A percentile compares a stretch with the other conserved stretches of the same genome.
Conservation (phyloP, 1,140 invertebrate species). For the Bradysia coprophila region DNA sequence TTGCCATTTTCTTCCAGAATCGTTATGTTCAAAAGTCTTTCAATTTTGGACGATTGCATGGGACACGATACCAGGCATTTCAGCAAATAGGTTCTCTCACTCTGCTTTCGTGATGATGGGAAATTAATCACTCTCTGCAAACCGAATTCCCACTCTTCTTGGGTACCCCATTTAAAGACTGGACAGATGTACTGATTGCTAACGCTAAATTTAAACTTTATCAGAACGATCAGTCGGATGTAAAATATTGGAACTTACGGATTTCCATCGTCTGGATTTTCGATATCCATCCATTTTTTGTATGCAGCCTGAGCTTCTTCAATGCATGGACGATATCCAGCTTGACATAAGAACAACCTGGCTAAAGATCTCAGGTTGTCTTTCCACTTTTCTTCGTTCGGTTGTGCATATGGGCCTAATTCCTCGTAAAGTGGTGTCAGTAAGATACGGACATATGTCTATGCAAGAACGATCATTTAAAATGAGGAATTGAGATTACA, state of each 20-base stretch:
- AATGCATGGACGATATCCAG: conserved; percentile 51
- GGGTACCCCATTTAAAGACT: conserved; percentile 55
- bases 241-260: conserved; percentile 32
- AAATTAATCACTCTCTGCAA: conserved; percentile 52
- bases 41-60: conserved; percentile 40
- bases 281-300: conserved; percentile 42
- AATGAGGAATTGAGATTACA: background rate
- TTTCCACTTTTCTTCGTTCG: conserved; percentile 35
- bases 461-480: conserved; percentile 7
- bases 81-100: conserved; percentile 51
- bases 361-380: conserved; percentile 36
- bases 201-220: conserved; percentile 28
- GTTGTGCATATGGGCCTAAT: conserved; percentile 27
- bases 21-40: conserved; percentile 43
- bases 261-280: conserved; percentile 48
- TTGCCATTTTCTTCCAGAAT: conserved; percentile 42
- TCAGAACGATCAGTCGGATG: background rate
- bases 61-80: conserved; percentile 59
- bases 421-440: conserved; percentile 46
- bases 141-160: conserved; percentile 60
- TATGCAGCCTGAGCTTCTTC: conserved; percentile 41
- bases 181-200: conserved; percentile 53
- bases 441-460: conserved; percentile 42
- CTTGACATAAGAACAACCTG: conserved; percentile 46
- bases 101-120: conserved; percentile 39